A percentile compares a stretch with the other conserved stretches of the same genome.
Conservation (phyloP, 2,113 vertebrate genomes). For the Gorsachius goisagi region DNA sequence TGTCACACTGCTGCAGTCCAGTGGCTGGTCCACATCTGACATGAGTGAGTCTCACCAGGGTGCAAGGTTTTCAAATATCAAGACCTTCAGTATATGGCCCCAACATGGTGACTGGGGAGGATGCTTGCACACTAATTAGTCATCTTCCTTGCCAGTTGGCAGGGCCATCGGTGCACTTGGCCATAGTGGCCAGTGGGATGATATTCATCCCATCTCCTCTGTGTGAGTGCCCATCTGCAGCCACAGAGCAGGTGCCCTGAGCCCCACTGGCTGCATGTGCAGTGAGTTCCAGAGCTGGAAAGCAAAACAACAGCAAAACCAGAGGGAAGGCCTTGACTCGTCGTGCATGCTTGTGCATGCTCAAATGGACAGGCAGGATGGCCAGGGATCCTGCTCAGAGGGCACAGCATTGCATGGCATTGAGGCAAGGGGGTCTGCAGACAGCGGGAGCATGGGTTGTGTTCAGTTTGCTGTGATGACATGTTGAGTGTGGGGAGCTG, state of each 20-base stretch:
- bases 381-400: background rate
- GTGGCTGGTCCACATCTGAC: background rate
- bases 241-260: background rate
- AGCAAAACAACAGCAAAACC: background rate
- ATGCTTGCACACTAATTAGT: background rate
- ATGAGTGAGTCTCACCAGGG: background rate
- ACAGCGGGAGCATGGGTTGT: background rate
- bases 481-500: background rate
- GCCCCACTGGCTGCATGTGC: rapidly evolving
- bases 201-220: background rate
- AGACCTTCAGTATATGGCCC: background rate
- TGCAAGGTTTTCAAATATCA: background rate
- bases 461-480: background rate
- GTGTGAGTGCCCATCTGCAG: background rate
- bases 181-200: background rate
- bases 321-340: background rate
- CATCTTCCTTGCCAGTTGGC: background rate
- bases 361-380: background rate
- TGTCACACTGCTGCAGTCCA: background rate
- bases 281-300: background rate
- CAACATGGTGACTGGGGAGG: background rate
- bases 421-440: background rate
- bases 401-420: background rate
- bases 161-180: background rate
- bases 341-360: rapidly evolving